Base-by-base conservation (phyloP, 1,140 invertebrate species). In the Lanistes nyassanus region DNA sequence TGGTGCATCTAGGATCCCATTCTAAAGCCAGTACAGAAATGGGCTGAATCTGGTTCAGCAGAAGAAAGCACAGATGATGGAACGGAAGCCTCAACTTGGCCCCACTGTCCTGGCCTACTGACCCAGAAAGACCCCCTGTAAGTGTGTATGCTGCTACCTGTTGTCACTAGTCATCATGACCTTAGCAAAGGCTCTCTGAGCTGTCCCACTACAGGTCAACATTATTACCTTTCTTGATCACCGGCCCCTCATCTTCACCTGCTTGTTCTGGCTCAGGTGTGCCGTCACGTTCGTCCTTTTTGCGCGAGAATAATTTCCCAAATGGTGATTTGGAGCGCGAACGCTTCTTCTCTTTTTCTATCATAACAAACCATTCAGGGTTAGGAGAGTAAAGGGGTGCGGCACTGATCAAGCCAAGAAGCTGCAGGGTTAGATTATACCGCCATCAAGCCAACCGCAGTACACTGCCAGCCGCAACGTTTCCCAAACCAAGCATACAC, bases 281-380 rank as follows among this genome's bases (percentile, higher is more conserved):
- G n/a, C 42, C 65, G 62, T 70, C 71, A 77, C 56, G 66, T 31
- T 77, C 75, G 39, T 79, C 79, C 67, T 75, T 78, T 75, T 82
- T 84, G 77, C 84, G 79, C 70, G 81, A 74, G 71, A 85, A 85
- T 72, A 85, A 73, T 80, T 83, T 84, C 53, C 79, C 77, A 80
- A 85, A 85, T 31, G 84, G 84, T 36, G 84, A 85, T 80, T 80
- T 82, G 70, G 84, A 85, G 39, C 84, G 82, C 66, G 82, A 81
- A 58, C 82, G 66, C 73, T 80, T 84, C 81, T 82, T 84, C 72
- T 83, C 82, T 62, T 82, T 78, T 65, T 74, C 75, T 76, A 68
- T 76, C 21, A 56, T 51, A 55, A 67, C 74, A 70, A 69, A 71
- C 34, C 51, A 70, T 60, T 60, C 56, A 31, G 9, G 29, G 11